These are phyloP conservation scores for Riptortus pedestris DNA, from an alignment of 1,140 invertebrate species.

Conservation along the genomic window DNA sequence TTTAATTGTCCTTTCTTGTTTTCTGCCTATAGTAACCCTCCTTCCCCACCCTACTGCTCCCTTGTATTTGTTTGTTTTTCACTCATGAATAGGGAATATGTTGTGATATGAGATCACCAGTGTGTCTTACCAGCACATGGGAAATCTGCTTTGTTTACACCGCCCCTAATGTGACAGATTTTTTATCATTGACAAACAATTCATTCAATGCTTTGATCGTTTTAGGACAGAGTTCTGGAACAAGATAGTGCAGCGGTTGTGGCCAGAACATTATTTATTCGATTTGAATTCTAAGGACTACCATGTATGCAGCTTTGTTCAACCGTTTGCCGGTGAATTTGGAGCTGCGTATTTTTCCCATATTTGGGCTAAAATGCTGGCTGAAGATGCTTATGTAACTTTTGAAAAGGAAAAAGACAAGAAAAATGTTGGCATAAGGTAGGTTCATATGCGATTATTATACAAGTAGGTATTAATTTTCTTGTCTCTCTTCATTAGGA, in stretches of 20 bases:
- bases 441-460: not conserved
- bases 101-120: too few relatives aligned
- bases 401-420: slow-evolving; percentile 54
- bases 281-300: slow-evolving; percentile 62
- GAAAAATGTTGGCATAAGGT: slow-evolving; percentile 1
- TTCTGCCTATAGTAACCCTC: too few relatives aligned
- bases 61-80: too few relatives aligned
- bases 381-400: slow-evolving; percentile 76
- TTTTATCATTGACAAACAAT: too few relatives aligned
- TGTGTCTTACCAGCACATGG: too few relatives aligned
- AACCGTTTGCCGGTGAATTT: slow-evolving; percentile 60
- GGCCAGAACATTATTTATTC: slow-evolving; percentile 65
- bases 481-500: not conserved
- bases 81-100: too few relatives aligned
- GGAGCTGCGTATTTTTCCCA: slow-evolving; percentile 59
- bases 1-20: too few relatives aligned
- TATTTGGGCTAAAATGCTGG: slow-evolving; percentile 75
- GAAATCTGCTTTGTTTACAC: too few relatives aligned
- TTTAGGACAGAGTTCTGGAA: slow-evolving; percentile 61
- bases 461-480: not conserved
- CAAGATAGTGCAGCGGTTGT: slow-evolving; percentile 59
- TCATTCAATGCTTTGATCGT: too few relatives aligned
- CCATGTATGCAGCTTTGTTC: slow-evolving; percentile 67
- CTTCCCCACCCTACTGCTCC: too few relatives aligned
- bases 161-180: too few relatives aligned